A percentile compares a stretch with the other conserved stretches of the same genome.
Evolutionary conservation across 2,113 vertebrate species (phyloP).

Genomic region (Dendrocopos noguchii): DNA sequence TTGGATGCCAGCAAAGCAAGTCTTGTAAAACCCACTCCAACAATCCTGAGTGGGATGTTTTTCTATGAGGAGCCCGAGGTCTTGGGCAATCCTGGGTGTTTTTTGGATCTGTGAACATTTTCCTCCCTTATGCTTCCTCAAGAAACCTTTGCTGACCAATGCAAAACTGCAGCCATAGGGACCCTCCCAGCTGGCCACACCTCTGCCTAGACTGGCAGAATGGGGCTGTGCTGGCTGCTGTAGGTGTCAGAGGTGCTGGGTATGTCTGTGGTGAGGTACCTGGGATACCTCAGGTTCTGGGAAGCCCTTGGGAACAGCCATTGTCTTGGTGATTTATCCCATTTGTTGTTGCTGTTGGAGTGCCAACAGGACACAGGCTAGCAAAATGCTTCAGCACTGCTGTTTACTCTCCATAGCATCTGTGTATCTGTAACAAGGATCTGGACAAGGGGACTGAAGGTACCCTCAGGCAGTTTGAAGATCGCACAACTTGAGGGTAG

Average conservation of each 20-base stretch:
- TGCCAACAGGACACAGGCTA: fast-evolving
- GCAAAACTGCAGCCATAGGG: not conserved
- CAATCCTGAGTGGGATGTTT: slow-evolving; percentile 14
- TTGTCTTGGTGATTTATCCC: not conserved
- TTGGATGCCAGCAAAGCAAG: slow-evolving; percentile 43
- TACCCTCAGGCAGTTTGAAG: no score
- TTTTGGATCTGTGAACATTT: not conserved
- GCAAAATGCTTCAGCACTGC: fast-evolving
- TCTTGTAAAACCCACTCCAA: slow-evolving; percentile 41
- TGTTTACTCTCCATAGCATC: not conserved
- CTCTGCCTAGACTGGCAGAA: not conserved
- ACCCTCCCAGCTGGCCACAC: not conserved
- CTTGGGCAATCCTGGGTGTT: not conserved
- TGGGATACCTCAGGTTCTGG: not conserved
- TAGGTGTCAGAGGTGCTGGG: not conserved
- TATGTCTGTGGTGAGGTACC: not conserved
- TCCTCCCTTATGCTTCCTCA: not conserved
- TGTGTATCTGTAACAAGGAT: no score
- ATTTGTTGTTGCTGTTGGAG: fast-evolving
- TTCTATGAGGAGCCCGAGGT: not conserved
- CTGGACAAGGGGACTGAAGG: no score
- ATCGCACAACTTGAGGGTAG: no score
- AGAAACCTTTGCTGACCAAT: not conserved
- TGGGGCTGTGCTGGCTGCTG: not conserved
- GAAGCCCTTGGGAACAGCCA: not conserved